Evolutionary conservation across 1,140 invertebrate genomes (phyloP).

Genomic region (Drosophila carrolli): DNA sequence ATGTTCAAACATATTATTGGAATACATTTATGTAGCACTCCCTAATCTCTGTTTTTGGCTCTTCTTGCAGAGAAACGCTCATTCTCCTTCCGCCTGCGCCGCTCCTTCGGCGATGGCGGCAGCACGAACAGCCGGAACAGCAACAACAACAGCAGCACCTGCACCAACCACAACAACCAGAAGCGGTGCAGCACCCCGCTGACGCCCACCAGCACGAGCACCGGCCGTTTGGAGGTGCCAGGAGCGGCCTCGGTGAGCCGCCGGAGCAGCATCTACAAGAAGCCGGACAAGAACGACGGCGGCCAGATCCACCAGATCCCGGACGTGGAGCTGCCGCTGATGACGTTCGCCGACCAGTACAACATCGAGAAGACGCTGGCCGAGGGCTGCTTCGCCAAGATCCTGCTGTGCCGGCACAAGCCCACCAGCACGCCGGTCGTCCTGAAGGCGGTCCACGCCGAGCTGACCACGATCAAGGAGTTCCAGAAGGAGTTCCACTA

Average conservation of each 20-base stretch:
- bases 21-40: no score
- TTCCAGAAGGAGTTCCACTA: conserved; percentile 92
- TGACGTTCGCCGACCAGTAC: conserved; percentile 88
- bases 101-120: conserved; percentile 78
- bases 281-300: conserved; percentile 77
- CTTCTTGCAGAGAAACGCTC: conserved; percentile 77
- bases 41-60: no score
- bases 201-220: conserved; percentile 78
- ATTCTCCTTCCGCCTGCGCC: conserved; percentile 79
- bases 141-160: conserved; percentile 81
- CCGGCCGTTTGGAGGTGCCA: conserved; percentile 69
- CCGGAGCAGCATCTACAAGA: conserved; percentile 80
- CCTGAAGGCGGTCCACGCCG: conserved; percentile 89
- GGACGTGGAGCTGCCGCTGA: conserved; percentile 86
- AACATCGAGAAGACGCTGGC: conserved; percentile 88
- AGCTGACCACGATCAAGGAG: conserved; percentile 88
- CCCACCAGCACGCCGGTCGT: conserved; percentile 87
- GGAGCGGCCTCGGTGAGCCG: conserved; percentile 67
- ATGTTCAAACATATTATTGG: no score
- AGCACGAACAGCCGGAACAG: conserved; percentile 80
- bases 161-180: conserved; percentile 80
- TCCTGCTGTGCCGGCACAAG: conserved; percentile 87
- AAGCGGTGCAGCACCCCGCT: conserved; percentile 74
- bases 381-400: conserved; percentile 90
- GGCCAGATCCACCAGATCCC: conserved; percentile 86